A percentile compares a stretch with the other conserved stretches of the same genome.
phyloP scores from a whole-genome alignment of 2,113 vertebrate genomes.

The Mionectes macconnelli region DNA sequence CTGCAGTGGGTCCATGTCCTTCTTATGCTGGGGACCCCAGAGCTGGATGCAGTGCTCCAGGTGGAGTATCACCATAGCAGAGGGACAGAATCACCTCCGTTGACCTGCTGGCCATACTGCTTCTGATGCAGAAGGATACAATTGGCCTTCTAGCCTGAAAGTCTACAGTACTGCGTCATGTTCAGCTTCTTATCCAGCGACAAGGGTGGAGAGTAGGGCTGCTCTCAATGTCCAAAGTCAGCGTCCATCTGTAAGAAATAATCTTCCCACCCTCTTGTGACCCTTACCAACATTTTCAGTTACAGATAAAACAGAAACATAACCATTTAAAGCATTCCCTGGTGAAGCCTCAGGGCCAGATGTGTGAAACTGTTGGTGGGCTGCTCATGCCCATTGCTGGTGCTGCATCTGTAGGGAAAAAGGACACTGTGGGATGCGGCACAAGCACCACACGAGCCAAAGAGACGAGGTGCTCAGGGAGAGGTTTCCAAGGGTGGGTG shows the following conservation, averaged over 20 bases:
- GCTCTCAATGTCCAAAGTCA: not conserved
- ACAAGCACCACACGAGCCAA: rapidly evolving
- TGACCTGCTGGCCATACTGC: rapidly evolving
- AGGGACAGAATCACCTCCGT: not conserved
- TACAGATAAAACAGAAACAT: not conserved
- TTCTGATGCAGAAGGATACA: rapidly evolving
- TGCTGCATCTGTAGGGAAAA: not conserved
- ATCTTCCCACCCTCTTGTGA: not conserved
- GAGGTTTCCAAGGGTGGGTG: rapidly evolving
- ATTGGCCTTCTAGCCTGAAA: not conserved
- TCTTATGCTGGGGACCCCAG: not conserved
- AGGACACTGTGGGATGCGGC: rapidly evolving
- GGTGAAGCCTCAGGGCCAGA: not conserved
- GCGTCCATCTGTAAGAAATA: not conserved
- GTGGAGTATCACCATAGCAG: not conserved
- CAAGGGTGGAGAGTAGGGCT: not conserved
- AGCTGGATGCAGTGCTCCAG: not conserved
- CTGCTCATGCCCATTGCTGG: not conserved
- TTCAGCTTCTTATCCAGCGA: not conserved
- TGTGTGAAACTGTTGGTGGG: not conserved
- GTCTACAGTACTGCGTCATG: not conserved
- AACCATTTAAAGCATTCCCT: not conserved
- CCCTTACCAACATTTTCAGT: not conserved
- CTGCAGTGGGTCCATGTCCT: not conserved
- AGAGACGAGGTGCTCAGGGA: not conserved